Percentiles rank a stretch among this genome's conserved stretches.
Conservation (phyloP, 2,113 vertebrate species). For the Solea senegalensis region DNA sequence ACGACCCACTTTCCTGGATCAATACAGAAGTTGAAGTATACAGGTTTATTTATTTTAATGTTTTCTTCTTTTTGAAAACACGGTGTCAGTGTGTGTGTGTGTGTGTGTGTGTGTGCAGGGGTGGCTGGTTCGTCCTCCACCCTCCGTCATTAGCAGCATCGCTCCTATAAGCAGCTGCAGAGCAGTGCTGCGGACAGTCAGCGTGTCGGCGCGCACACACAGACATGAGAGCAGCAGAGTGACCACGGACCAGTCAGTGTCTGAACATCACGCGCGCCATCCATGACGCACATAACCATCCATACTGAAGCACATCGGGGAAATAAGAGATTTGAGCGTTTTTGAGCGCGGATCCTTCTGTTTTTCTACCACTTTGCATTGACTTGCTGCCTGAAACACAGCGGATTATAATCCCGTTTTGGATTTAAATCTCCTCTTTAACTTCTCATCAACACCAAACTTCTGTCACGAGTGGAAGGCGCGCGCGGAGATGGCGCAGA, state of each 20-base stretch:
- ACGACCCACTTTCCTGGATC: too few species aligned
- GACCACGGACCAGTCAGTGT: neutral
- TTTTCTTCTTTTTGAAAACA: neutral
- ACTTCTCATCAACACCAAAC: slow-evolving; percentile 77
- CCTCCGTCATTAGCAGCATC: slow-evolving; percentile 84
- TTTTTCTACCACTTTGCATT: neutral
- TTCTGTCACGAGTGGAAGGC: slow-evolving; percentile 75
- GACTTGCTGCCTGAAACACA: slow-evolving; percentile 8
- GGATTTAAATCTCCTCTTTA: slow-evolving; percentile 37
- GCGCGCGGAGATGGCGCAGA: slow-evolving; percentile 95
- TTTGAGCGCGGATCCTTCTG: too few species aligned
- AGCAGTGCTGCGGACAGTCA: slow-evolving; percentile 86
- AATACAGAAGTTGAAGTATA: too few species aligned
- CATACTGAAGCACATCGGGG: slow-evolving; percentile 81
- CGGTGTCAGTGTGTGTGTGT: neutral
- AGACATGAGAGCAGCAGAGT: slow-evolving; percentile 62
- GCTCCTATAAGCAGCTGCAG: slow-evolving; percentile 85
- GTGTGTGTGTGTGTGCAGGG: too few species aligned
- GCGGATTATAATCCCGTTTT: slow-evolving; percentile 30
- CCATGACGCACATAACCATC: slow-evolving; percentile 77
- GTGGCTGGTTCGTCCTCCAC: slow-evolving; percentile 67
- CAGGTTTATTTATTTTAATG: too few species aligned
- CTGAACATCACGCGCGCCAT: neutral
- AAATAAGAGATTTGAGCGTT: slow-evolving; percentile 65
- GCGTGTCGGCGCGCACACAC: slow-evolving; percentile 19